Conservation (phyloP, 2,113 vertebrate genomes). For the Picathartes gymnocephalus region DNA sequence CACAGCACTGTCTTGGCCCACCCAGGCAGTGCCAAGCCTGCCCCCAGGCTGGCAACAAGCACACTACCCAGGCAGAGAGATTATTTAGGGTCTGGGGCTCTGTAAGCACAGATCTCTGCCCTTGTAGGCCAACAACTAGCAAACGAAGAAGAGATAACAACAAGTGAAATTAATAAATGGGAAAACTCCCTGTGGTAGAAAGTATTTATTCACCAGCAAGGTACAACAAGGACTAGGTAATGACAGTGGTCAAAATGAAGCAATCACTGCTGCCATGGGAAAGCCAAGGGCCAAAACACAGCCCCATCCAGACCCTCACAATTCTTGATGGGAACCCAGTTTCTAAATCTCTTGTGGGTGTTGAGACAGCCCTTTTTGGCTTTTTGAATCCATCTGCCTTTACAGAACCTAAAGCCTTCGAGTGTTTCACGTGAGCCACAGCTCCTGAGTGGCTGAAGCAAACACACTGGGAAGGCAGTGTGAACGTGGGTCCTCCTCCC, state of each 20-base stretch:
- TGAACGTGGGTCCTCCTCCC: rapidly evolving
- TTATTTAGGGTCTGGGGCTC: not conserved
- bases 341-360: not conserved
- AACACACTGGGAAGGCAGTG: not conserved
- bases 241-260: not conserved
- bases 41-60: not conserved
- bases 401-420: not conserved
- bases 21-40: not conserved
- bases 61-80: not conserved
- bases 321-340: not conserved
- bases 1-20: not conserved
- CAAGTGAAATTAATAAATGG: not conserved
- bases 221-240: not conserved
- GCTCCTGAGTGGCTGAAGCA: not conserved
- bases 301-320: not conserved
- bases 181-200: not conserved
- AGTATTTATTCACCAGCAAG: not conserved
- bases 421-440: not conserved
- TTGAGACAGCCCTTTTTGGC: not conserved
- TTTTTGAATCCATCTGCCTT: not conserved
- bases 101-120: not conserved
- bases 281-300: not conserved
- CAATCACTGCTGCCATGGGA: not conserved
- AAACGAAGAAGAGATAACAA: not conserved
- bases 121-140: not conserved